phyloP scores from a whole-genome alignment of 2,888 invertebrate genomes.

The Synergus gifuensis region DNA sequence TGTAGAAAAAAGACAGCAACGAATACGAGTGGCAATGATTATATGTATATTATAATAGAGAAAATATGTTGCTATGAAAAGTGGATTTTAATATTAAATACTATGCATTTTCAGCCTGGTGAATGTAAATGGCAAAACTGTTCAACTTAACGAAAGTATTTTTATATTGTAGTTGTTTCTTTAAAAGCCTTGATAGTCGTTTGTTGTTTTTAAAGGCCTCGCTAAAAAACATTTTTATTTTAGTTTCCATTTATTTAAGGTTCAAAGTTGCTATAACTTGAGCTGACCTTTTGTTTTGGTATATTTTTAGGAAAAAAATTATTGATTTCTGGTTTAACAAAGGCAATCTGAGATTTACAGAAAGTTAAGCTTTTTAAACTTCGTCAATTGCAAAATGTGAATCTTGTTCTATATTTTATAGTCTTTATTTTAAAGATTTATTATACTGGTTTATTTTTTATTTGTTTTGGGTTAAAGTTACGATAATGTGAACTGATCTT shows the following conservation, averaged over 20 bases:
- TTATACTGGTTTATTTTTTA: not conserved
- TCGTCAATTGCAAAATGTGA: no score
- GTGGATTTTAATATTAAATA: conserved; percentile 23
- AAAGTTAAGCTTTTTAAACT: no score
- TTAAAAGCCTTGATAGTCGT: conserved; percentile 24
- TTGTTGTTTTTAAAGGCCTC: conserved; percentile 16
- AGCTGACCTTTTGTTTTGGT: not conserved
- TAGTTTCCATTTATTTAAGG: not conserved
- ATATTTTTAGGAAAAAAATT: no score
- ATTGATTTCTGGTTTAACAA: no score
- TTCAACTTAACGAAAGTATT: not conserved
- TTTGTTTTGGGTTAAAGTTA: not conserved
- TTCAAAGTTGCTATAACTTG: not conserved
- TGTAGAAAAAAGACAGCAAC: conserved; percentile 39
- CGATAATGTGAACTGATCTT: not conserved
- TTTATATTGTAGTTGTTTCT: conserved; percentile 3
- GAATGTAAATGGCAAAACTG: conserved; percentile 4
- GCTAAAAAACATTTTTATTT: conserved; percentile 12
- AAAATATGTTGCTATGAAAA: conserved; percentile 19
- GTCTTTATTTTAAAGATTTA: no score
- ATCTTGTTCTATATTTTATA: no score
- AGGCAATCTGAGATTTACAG: no score
- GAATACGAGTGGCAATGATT: conserved; percentile 40
- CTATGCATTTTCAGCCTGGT: not conserved
- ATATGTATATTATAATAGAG: not conserved